Evolutionary conservation across 1,140 invertebrate genomes (phyloP).

Genomic region (Drosophila simulans): DNA sequence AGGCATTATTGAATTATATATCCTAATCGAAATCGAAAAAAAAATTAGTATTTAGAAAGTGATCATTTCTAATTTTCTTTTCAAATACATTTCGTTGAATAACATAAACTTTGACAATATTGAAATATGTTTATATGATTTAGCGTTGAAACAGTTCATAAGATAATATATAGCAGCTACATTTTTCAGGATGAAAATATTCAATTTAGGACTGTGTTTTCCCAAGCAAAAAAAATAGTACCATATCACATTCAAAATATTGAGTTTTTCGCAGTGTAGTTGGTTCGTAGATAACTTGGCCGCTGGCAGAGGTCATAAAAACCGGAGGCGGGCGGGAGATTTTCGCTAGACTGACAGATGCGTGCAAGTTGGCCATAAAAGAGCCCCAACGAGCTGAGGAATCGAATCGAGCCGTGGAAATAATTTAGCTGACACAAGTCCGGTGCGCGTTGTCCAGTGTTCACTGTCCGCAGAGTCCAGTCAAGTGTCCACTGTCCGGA

Average conservation of each 20-base stretch:
- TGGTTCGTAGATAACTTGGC: conserved; percentile 34
- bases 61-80: no score
- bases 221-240: background rate
- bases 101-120: no score
- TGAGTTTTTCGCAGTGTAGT: conserved; percentile 9
- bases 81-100: no score
- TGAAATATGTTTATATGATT: no score
- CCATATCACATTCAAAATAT: background rate
- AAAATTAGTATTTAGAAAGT: no score
- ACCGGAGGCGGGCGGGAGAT: conserved; percentile 17
- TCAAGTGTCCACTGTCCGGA: conserved; percentile 52
- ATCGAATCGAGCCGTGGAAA: conserved; percentile 62
- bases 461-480: conserved; percentile 44
- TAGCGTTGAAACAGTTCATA: no score
- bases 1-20: background rate
- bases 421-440: conserved; percentile 72
- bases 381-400: conserved; percentile 61
- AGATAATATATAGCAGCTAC: no score
- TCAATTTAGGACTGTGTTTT: no score
- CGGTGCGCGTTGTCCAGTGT: conserved; percentile 31
- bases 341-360: conserved; percentile 68
- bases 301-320: conserved; percentile 47
- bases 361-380: conserved; percentile 80
- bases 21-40: no score
- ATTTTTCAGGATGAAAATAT: no score